Conservation (phyloP, 1,140 invertebrate species). For the Tribolium castaneum region DNA sequence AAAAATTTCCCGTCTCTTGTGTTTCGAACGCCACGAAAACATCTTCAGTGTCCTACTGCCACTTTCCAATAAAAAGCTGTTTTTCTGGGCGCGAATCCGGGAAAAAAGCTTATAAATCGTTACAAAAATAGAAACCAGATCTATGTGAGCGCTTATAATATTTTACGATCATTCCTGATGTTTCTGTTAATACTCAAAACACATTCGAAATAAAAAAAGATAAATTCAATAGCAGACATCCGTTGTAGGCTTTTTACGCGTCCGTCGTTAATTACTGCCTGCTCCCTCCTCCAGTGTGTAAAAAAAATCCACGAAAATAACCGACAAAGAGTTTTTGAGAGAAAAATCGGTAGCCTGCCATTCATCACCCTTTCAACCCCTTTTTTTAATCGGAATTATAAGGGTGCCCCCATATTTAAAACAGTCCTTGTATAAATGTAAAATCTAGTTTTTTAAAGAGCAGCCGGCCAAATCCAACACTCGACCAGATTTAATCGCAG, state of each 20-base stretch:
- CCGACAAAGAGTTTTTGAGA: neutral
- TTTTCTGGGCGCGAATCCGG: too few species aligned
- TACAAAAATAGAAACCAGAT: conserved; percentile 23
- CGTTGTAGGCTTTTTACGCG: conserved; percentile 24
- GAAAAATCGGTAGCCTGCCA: conserved; percentile 3
- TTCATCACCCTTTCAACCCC: conserved; percentile 33
- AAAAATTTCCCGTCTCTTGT: too few species aligned
- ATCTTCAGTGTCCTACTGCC: too few species aligned
- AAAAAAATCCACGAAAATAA: neutral
- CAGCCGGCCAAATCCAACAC: conserved; percentile 4
- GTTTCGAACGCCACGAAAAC: too few species aligned
- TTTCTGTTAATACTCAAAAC: conserved; percentile 44
- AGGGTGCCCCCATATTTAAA: conserved; percentile 50
- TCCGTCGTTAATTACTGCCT: conserved; percentile 2
- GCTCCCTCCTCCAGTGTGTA: neutral
- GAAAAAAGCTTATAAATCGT: too few species aligned
- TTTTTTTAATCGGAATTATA: conserved; percentile 16
- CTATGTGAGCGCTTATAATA: conserved; percentile 19
- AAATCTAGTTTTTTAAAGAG: conserved; percentile 35
- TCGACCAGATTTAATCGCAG: conserved; percentile 17
- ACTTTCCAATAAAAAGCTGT: too few species aligned
- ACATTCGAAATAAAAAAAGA: conserved; percentile 41
- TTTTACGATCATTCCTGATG: conserved; percentile 34
- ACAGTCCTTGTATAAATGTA: conserved; percentile 45
- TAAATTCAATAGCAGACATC: conserved; percentile 40